These are phyloP conservation scores for Cephus pygmeus DNA, from an alignment of 2,888 invertebrate genomes.

Conservation along the genomic window DNA sequence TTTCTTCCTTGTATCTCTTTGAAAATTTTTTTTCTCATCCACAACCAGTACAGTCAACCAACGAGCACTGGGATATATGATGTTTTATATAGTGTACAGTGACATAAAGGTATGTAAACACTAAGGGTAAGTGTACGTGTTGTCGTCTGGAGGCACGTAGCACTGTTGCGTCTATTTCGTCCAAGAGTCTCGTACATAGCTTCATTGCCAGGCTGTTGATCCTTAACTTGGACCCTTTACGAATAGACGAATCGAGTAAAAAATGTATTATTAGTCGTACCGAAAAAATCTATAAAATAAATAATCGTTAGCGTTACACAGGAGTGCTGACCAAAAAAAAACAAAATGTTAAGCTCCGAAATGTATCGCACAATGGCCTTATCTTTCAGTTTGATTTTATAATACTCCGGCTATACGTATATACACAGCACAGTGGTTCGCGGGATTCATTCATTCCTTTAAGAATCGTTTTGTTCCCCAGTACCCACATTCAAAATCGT, in stretches of 20 bases:
- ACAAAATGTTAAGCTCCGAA: background rate
- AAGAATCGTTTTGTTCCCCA: conserved; percentile 36
- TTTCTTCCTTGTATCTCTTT: background rate
- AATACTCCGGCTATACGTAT: background rate
- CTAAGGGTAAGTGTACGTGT: conserved; percentile 37
- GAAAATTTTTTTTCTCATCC: background rate
- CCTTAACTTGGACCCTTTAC: background rate
- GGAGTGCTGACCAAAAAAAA: too few relatives aligned
- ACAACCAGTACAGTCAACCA: background rate
- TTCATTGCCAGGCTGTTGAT: background rate
- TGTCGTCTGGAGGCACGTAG: conserved; percentile 56
- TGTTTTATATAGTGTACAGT: conserved; percentile 28
- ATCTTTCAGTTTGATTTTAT: background rate
- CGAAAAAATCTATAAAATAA: background rate
- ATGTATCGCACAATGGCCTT: background rate
- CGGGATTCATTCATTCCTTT: conserved; percentile 35
- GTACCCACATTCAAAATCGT: conserved; percentile 14
- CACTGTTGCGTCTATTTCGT: conserved; percentile 57
- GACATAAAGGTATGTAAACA: conserved; percentile 37
- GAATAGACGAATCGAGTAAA: background rate
- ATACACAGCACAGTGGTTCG: background rate
- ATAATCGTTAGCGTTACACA: background rate
- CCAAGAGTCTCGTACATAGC: conserved; percentile 2
- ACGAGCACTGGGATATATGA: background rate
- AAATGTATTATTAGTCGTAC: background rate